Conservation (phyloP, 2,888 invertebrate genomes). For the Platerodrilus igneus region DNA sequence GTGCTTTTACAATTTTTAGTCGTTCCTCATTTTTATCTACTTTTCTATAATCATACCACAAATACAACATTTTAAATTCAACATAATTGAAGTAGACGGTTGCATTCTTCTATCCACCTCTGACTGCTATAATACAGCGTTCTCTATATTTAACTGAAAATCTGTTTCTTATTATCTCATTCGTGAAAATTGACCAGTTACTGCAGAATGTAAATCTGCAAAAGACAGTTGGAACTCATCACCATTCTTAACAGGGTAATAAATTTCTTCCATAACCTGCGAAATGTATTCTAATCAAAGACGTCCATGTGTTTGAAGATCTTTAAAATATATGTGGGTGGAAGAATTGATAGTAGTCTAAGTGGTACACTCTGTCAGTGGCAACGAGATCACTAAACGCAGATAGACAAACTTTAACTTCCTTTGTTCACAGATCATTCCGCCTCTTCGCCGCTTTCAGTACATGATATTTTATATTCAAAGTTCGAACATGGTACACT, state of each 20-base stretch:
- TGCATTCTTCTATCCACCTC: constrained; percentile 4
- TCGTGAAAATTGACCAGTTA: no score
- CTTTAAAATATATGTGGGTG: no score
- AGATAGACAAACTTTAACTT: no score
- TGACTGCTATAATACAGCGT: constrained; percentile 2
- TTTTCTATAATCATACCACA: constrained; percentile 4
- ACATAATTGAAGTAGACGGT: constrained; percentile 6
- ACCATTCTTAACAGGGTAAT: constrained; percentile 1
- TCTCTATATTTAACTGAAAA: background rate
- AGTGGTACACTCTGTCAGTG: no score
- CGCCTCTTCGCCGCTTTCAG: no score
- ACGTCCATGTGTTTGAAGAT: no score
- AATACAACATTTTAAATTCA: constrained; percentile 4
- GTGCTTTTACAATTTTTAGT: background rate
- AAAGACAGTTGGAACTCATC: constrained; percentile 1
- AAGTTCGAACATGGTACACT: no score
- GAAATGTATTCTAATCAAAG: no score
- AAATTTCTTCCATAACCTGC: constrained; percentile 1
- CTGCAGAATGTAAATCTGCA: constrained; percentile 4
- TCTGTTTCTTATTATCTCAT: constrained; percentile 1
- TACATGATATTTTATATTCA: no score
- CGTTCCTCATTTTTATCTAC: background rate
- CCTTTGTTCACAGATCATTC: no score
- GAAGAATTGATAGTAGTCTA: no score
- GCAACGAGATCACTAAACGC: no score